Evolutionary conservation across 2,888 invertebrate species (phyloP), one percentile per base, ranked within the genome.

Genomic region (Agonopterix subpropinquella): DNA sequence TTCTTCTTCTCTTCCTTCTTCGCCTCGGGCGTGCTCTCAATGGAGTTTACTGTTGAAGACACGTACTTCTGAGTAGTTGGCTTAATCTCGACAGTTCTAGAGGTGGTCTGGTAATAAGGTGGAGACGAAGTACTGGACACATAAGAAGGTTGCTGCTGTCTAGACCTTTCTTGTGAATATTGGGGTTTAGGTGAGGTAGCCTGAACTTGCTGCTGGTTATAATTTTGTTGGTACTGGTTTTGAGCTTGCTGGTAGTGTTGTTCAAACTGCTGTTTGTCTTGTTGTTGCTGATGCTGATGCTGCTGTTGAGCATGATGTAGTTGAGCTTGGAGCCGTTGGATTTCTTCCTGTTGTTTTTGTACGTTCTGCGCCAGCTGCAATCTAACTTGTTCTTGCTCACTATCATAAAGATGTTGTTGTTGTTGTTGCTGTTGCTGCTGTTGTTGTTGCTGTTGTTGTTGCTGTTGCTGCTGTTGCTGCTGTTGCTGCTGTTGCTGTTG

Each of bases 1-100:
- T 89, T 89, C 61, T 91, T 92, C 61, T 90, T 91, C 49, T 89
- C 89, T 48, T 90, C 89, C 51, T 89, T 89, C 35, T 78, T 65
- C 48, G 82, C 71, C 57, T 82, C 80, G 36, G 84, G 69, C 49
- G 82, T 80, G 41, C 81, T 69, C 53, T 77, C 89, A 45, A 89
- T 79, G 1, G 89, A 85, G 49, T 89, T 89, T 0, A 81, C 69
- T 1, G 89, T 83, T 1, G 90, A 83, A 0, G 89, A 84, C 2
- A 75, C 72, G 48, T 89, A 88, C 43, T 89, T 81, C 39, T 89
- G 88, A 2, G 91, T 87, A 0, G 90, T 82, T 13, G 90, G 83
- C 50, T 83, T 84, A 1, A 90, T 84, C 55, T 89, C 85, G 10
- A 88, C 80, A 13, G 87, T 81, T 58, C 85, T 78, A 42, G 88